These are phyloP conservation scores for Pseudonaja textilis DNA, from an alignment of 2,113 vertebrate species.

Conservation along the genomic window DNA sequence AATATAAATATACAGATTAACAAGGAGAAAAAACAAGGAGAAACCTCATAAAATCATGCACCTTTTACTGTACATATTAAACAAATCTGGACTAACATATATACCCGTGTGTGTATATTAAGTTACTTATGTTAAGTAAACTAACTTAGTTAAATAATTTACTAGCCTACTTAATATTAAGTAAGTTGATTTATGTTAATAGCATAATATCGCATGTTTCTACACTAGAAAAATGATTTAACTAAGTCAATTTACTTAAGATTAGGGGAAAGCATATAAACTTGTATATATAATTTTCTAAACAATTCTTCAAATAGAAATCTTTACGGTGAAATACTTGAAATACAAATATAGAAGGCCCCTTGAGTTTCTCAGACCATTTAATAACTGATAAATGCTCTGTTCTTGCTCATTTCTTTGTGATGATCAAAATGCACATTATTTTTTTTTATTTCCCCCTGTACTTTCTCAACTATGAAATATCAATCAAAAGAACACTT, in stretches of 20 bases:
- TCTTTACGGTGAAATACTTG: neutral
- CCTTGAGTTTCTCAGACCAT: neutral
- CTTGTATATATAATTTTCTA: neutral
- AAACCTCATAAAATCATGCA: neutral
- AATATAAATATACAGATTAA: too few species aligned
- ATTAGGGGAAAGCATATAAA: neutral
- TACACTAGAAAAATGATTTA: too few species aligned
- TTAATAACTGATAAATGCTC: neutral
- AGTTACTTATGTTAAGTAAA: neutral
- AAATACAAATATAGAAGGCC: neutral
- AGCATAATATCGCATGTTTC: too few species aligned
- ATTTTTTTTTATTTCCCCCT: neutral
- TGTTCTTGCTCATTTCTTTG: neutral
- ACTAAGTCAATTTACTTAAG: neutral
- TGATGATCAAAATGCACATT: neutral
- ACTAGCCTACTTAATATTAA: too few species aligned
- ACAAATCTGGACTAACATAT: neutral
- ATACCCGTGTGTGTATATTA: neutral
- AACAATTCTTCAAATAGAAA: neutral
- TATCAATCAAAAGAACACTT: neutral
- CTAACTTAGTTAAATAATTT: neutral
- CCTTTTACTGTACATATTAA: neutral
- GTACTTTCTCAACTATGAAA: neutral
- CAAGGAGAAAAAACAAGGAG: neutral
- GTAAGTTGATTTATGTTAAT: too few species aligned